phyloP scores from a whole-genome alignment of 2,888 invertebrate species.

The Eilema caniola region DNA sequence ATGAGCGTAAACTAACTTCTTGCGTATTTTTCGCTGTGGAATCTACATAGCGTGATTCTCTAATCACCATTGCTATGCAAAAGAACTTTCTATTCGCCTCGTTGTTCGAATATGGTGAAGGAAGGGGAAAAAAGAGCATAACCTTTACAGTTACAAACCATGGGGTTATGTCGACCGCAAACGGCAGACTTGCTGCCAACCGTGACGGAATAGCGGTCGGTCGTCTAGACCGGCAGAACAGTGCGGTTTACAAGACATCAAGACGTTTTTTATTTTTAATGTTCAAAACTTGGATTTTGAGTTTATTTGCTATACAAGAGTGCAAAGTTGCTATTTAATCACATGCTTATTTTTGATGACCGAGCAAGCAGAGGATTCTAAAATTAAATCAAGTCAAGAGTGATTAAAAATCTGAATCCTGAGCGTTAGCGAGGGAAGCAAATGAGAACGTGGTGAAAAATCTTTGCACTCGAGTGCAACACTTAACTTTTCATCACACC shows the following conservation, averaged over 20 bases:
- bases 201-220: constrained; percentile 67
- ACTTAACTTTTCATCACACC: no score
- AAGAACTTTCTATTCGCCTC: constrained; percentile 20
- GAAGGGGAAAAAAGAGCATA: constrained; percentile 31
- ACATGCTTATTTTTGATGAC: no score
- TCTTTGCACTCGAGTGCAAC: no score
- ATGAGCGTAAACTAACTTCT: neutral
- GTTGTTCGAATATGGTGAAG: constrained; percentile 17
- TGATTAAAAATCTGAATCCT: no score
- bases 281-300: no score
- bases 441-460: no score
- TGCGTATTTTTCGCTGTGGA: neutral
- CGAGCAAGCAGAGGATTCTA: no score
- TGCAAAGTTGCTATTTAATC: no score
- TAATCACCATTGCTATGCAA: neutral
- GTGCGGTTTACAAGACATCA: constrained; percentile 21
- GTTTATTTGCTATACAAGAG: no score
- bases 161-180: constrained; percentile 47
- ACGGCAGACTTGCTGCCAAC: constrained; percentile 57
- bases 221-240: constrained; percentile 47
- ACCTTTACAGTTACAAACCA: constrained; percentile 34
- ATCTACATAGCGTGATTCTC: neutral
- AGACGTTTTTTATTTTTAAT: constrained; percentile 2
- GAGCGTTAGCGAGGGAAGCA: no score
- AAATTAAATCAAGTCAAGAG: no score